Evolutionary conservation across 2,797 vertebrate species (phyloP).

Genomic region (Lacerta agilis): DNA sequence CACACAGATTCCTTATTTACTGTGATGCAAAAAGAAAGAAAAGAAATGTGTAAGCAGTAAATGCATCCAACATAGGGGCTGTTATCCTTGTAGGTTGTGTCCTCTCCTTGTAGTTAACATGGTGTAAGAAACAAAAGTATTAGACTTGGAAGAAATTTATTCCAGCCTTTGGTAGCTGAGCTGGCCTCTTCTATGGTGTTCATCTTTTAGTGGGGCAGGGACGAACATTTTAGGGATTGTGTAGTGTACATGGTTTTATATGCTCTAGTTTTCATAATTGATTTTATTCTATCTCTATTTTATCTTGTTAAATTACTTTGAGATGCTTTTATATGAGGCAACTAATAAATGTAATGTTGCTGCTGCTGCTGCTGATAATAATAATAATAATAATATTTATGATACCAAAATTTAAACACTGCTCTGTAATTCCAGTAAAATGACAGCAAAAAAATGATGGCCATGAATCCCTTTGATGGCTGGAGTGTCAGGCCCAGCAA

Average conservation of each 20-base stretch:
- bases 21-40: not conserved
- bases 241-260: too few relatives aligned
- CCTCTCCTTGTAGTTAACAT: not conserved
- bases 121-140: not conserved
- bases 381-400: not conserved
- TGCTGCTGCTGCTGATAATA: not conserved
- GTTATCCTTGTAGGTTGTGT: not conserved
- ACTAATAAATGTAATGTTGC: not conserved
- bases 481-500: slow-evolving; percentile 28
- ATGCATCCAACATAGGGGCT: not conserved
- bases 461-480: slow-evolving; percentile 24
- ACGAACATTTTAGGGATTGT: too few relatives aligned
- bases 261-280: not conserved
- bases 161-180: too few relatives aligned
- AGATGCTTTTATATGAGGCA: not conserved
- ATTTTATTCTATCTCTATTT: not conserved
- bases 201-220: too few relatives aligned
- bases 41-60: not conserved
- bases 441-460: not conserved
- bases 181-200: too few relatives aligned
- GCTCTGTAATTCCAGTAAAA: not conserved
- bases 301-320: not conserved
- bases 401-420: not conserved
- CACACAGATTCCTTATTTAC: not conserved
- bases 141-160: too few relatives aligned